A percentile compares a stretch with the other conserved stretches of the same genome.
Conservation (phyloP, 2,888 invertebrate species). For the Adelognathus sp. region DNA sequence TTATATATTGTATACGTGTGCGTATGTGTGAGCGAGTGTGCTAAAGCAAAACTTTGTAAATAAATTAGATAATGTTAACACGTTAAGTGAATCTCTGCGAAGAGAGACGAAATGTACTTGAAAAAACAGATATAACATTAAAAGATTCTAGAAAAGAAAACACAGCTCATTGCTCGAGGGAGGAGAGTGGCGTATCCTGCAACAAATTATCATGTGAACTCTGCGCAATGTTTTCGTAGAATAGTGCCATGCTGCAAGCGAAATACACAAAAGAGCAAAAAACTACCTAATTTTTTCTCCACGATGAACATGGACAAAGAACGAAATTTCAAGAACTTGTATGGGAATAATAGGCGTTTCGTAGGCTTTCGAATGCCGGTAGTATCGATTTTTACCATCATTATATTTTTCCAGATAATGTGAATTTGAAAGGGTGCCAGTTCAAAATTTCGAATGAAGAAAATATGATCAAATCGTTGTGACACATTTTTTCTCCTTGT, state of each 20-base stretch:
- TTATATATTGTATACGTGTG: constrained; percentile 48
- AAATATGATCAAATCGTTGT: too few species aligned
- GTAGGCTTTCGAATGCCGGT: too few species aligned
- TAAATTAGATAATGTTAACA: constrained; percentile 53
- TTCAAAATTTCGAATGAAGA: too few species aligned
- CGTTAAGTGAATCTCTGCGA: constrained; percentile 45
- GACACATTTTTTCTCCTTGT: too few species aligned
- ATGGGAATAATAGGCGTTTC: too few species aligned
- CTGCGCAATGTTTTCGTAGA: constrained; percentile 69
- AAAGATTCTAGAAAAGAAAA: constrained; percentile 8
- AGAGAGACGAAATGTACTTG: constrained; percentile 57
- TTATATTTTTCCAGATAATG: too few species aligned
- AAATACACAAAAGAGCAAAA: constrained; percentile 59
- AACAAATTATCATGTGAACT: constrained; percentile 8
- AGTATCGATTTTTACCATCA: too few species aligned
- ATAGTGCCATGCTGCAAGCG: constrained; percentile 79
- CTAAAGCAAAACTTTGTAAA: constrained; percentile 64
- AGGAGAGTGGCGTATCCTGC: too few species aligned
- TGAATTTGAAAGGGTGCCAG: too few species aligned
- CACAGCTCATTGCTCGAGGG: constrained; percentile 45
- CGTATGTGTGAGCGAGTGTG: constrained; percentile 54
- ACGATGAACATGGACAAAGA: not conserved
- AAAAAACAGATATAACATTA: constrained; percentile 35
- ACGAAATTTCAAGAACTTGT: not conserved
- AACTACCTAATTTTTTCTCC: too few species aligned